A percentile compares a stretch with the other conserved stretches of the same genome.
Evolutionary conservation across 2,113 vertebrate species (phyloP).

Genomic region (Rhabdomys dilectus): DNA sequence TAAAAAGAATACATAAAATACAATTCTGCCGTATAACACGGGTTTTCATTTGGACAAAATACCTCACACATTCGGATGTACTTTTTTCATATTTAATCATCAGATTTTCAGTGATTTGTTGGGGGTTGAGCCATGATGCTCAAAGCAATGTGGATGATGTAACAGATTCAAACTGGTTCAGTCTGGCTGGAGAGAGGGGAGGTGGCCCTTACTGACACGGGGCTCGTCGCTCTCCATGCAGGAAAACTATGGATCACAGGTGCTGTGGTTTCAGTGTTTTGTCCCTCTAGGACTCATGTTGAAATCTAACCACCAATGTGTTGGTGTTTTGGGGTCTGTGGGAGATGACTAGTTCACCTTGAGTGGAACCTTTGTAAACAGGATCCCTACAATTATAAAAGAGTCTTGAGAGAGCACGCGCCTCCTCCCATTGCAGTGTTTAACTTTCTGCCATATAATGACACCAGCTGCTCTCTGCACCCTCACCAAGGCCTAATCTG

Average conservation of each 20-base stretch:
- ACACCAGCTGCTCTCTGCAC: not conserved
- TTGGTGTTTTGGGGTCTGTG: not conserved
- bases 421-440: not conserved
- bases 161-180: slow-evolving; percentile 21
- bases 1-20: not conserved
- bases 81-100: not conserved
- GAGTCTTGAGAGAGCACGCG: not conserved
- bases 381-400: not conserved
- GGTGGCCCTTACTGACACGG: not conserved
- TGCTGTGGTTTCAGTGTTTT: not conserved
- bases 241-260: not conserved
- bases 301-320: not conserved
- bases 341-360: not conserved
- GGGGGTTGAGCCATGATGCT: not conserved
- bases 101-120: not conserved
- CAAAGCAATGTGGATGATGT: not conserved
- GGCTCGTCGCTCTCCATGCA: not conserved
- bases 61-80: not conserved
- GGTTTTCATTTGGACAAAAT: not conserved
- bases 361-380: not conserved
- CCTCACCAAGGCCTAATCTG: not conserved
- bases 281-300: not conserved
- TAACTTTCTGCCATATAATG: not conserved
- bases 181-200: not conserved
- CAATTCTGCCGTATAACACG: not conserved